A percentile compares a stretch with the other conserved stretches of the same genome.
Evolutionary conservation across 2,113 vertebrate genomes (phyloP).

Genomic region (Xiphophorus maculatus): DNA sequence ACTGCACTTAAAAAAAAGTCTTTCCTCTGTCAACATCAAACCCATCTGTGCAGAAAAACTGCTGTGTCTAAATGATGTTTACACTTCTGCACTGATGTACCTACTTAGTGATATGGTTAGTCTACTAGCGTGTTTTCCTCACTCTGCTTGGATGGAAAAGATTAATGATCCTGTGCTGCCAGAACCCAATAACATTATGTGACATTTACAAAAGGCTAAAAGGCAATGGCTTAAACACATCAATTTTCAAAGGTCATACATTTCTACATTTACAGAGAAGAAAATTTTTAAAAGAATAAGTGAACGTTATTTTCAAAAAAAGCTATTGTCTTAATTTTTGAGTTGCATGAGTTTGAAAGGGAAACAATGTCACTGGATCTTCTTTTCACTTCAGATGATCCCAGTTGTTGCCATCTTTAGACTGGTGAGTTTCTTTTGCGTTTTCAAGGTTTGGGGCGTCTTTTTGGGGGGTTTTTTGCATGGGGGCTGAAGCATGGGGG

Average conservation of each 20-base stretch:
- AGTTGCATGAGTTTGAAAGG: slow-evolving; percentile 6
- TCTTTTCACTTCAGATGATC: slow-evolving; percentile 2
- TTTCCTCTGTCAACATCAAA: slow-evolving; percentile 86
- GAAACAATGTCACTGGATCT: slow-evolving; percentile 5
- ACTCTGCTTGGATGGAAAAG: slow-evolving; percentile 52
- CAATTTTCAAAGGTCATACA: slow-evolving; percentile 71
- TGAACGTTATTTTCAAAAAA: slow-evolving; percentile 27
- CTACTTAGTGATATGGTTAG: slow-evolving; percentile 82
- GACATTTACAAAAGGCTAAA: slow-evolving; percentile 76
- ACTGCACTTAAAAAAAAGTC: slow-evolving; percentile 76
- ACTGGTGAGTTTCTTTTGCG: neutral
- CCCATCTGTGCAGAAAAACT: slow-evolving; percentile 84
- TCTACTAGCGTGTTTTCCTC: slow-evolving; percentile 61
- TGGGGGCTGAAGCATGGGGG: no score
- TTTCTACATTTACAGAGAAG: slow-evolving; percentile 55
- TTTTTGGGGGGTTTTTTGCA: no score
- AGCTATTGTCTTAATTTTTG: slow-evolving; percentile 22
- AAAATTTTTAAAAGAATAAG: slow-evolving; percentile 8
- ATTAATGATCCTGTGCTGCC: slow-evolving; percentile 76
- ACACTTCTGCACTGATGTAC: slow-evolving; percentile 80
- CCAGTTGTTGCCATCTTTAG: neutral
- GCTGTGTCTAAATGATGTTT: slow-evolving; percentile 84
- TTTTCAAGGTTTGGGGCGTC: no score
- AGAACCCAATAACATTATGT: slow-evolving; percentile 73
- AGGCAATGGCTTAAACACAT: slow-evolving; percentile 64